Percentiles rank a stretch among this genome's conserved stretches.
These are phyloP conservation scores for Apantesis nais DNA, from an alignment of 2,888 invertebrate species.

Conservation along the genomic window DNA sequence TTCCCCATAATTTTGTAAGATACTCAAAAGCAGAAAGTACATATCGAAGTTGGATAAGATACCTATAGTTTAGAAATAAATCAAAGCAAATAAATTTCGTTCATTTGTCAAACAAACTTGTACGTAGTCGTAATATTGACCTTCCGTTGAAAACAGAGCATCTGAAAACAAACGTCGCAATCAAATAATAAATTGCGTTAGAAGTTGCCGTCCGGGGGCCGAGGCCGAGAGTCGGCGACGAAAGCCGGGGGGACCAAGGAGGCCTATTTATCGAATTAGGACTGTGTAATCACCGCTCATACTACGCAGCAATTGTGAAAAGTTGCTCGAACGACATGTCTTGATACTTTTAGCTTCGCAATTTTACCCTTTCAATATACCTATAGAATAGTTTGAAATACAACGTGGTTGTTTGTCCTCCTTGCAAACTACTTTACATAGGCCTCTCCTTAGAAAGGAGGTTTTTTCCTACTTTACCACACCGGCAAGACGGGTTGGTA, in stretches of 20 bases:
- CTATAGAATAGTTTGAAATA: too few species aligned
- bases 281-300: slow-evolving; percentile 76
- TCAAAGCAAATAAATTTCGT: background rate
- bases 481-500: too few species aligned
- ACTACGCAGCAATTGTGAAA: slow-evolving; percentile 57
- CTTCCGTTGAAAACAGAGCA: slow-evolving; percentile 31
- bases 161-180: slow-evolving; percentile 71
- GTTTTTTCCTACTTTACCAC: too few species aligned
- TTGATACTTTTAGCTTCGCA: slow-evolving; percentile 58
- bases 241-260: slow-evolving; percentile 43
- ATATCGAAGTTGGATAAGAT: background rate
- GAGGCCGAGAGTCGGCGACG: slow-evolving; percentile 31
- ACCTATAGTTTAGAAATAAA: background rate
- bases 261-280: slow-evolving; percentile 78
- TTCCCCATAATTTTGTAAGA: too few species aligned
- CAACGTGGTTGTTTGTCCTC: too few species aligned
- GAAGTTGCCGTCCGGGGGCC: slow-evolving; percentile 45
- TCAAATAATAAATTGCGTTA: slow-evolving; percentile 75
- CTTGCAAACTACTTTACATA: too few species aligned
- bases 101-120: slow-evolving; percentile 14
- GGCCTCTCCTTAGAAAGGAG: too few species aligned
- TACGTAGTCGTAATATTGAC: slow-evolving; percentile 15
- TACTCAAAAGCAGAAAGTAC: background rate
- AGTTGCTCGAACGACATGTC: slow-evolving; percentile 17
- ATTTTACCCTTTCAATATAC: too few species aligned